Base-by-base conservation (phyloP, 2,113 vertebrate species). In the Channa argus region DNA sequence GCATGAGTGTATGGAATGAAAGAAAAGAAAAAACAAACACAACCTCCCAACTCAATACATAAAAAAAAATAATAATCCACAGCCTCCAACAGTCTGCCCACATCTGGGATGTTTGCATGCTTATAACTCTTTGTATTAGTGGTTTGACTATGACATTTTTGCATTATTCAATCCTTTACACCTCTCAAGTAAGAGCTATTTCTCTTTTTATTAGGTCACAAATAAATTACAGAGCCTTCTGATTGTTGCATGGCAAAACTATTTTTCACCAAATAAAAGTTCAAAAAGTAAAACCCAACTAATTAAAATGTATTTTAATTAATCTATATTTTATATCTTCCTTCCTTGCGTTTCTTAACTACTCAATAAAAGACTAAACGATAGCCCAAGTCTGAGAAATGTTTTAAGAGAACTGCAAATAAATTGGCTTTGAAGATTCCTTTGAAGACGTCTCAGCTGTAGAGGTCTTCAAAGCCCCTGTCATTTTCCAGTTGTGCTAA, bases 401-500 rank as follows among this genome's bases (percentile, higher is more conserved):
- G 6, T 66, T 77, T 44, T 47, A 54, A 33, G 12, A 55, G 45
- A 24, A 6, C 54, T 15, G 47, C 51, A 73, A n/a, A 61, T 52
- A 55, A 72, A 52, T 2, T 52, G 36, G 36, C 76, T 77, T 62
- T 71, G 51, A 59, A 80, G 38, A 62, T 1, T 8, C 39, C 63
- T 87, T 84, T 87, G 69, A 88, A 78, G 72, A 52, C 0, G 67
- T 84, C 63, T 77, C 52, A 47, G 62, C 46, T 7, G 3, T 13
- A 81, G 66, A 77, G 56, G 44, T 69, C 47, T 82, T 68, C 63
- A 86, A 77, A 88, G 51, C 71, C 63, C 58, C 72, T 64, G 56
- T 80, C 77, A 78, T 84, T 84, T 77, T 51, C 49, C 68, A 74
- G 62, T 34, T 58, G 78, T 69, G 78, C 70, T 87, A 79, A 86